Base-by-base conservation (phyloP, 92 coral and sea anemone species). In the Isaurus tuberculatus region DNA sequence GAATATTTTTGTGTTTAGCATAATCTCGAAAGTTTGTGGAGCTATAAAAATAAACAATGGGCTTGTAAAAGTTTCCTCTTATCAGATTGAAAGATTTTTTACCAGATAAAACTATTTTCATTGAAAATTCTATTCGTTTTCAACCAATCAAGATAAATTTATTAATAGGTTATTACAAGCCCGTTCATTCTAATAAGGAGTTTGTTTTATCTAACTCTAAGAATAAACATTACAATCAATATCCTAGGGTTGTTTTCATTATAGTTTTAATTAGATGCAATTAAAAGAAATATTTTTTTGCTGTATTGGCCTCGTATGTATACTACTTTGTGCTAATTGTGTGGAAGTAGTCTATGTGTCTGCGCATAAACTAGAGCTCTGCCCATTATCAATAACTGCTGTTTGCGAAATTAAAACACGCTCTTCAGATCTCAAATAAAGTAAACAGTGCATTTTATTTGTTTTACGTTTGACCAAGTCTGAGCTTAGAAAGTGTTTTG, bases 321-420 rank as follows among this genome's bases (percentile, higher is more conserved):
- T 1, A 10, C 6, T 40, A 77, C 65, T 57, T 43, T 34, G 20
- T 36, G 82, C 16, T 75, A 57, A 77, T 58, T 33, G 36, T 33
- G 33, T 77, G 33, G 34, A 14, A 77, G 82, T 20, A 34, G 82
- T 70, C 82, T n/a, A n/a, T 1, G 30, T 32, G 82, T 77, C 82
- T 77, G 68, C 82, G 23, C 23, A 77, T 2, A 33, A 51, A n/a
- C n/a, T n/a, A 40, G 9, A 2, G 7, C 46, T 40, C 11, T 9
- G 9, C 46, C 46, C 33, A 77, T 77, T 77, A 58, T 77, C 82
- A 55, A 22, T 57, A 23, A 77, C 58, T 40, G 70, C 82, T 77
- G 57, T 77, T 77, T 69, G 82, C 69, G 25, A 77, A 77, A 77
- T 57, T 58, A 36, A 26, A 60, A 32, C 70, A 77, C 82, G 82